Conservation (phyloP, 64 coral and sea anemone species). For the Catalaphyllia jardinei region DNA sequence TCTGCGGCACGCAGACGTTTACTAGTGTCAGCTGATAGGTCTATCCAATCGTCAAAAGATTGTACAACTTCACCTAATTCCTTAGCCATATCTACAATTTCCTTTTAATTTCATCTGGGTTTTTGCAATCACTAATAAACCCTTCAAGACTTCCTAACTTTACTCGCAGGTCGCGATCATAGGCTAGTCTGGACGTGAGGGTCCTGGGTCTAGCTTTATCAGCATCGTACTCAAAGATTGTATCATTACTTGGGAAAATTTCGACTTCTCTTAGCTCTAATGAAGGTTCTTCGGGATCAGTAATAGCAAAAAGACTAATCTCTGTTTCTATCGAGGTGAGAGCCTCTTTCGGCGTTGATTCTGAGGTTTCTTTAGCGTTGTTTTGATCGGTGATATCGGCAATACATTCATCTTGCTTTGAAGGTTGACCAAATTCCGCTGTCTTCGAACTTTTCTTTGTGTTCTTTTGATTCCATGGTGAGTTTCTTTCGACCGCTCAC, state of each 20-base stretch:
- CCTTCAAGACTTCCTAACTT: slow-evolving; percentile 16
- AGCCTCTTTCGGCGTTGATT: neutral
- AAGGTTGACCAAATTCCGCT: no score
- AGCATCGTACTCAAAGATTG: neutral
- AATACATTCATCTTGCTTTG: no score
- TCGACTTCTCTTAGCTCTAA: slow-evolving; percentile 2
- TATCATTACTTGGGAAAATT: neutral
- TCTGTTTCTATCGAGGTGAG: neutral
- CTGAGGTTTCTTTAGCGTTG: neutral
- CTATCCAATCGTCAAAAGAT: slow-evolving; percentile 46
- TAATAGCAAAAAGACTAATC: slow-evolving; percentile 7
- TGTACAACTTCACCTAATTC: slow-evolving; percentile 14
- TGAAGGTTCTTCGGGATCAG: neutral
- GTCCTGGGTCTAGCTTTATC: slow-evolving; percentile 19
- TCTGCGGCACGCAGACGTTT: slow-evolving; percentile 8
- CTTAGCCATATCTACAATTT: slow-evolving; percentile 13
- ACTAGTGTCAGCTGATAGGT: neutral
- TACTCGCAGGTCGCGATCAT: slow-evolving; percentile 13
- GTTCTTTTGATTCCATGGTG: no score
- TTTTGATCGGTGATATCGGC: neutral
- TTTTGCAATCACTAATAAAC: neutral
- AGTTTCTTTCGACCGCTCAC: no score
- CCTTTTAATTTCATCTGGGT: slow-evolving; percentile 10
- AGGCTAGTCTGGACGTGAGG: neutral
- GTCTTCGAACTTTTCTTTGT: no score